Evolutionary conservation across 2,797 vertebrate genomes (phyloP).

Genomic region (Sebastes vulpes): DNA sequence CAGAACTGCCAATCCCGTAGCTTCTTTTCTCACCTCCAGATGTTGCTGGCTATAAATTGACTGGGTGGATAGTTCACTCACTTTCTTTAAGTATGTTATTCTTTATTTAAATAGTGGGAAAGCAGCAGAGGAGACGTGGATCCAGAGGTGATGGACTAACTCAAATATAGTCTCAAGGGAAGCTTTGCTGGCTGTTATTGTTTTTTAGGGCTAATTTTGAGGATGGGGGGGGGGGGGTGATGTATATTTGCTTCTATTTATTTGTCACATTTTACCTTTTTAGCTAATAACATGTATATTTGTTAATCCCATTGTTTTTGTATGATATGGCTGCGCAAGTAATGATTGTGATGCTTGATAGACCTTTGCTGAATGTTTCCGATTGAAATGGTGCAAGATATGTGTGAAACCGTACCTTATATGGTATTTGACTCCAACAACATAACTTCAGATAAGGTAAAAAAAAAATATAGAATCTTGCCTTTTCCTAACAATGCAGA

Average conservation of each 20-base stretch:
- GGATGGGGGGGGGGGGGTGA: constrained; percentile 13
- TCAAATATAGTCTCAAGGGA: constrained; percentile 25
- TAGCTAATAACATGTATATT: constrained; percentile 67
- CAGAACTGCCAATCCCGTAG: constrained; percentile 51
- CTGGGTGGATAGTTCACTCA: not conserved
- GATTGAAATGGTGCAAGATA: constrained; percentile 33
- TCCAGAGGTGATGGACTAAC: constrained; percentile 28
- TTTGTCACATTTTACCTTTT: constrained; percentile 74
- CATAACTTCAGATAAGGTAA: constrained; percentile 37
- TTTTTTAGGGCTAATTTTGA: constrained; percentile 64
- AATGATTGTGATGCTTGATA: constrained; percentile 57
- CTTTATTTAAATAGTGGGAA: constrained; percentile 35
- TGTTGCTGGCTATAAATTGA: constrained; percentile 43
- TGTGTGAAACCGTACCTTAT: constrained; percentile 35
- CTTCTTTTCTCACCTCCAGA: constrained; percentile 31
- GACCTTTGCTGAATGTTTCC: constrained; percentile 59
- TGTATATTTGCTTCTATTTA: constrained; percentile 85
- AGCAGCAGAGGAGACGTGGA: constrained; percentile 30
- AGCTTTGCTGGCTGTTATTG: constrained; percentile 34
- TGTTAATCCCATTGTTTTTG: constrained; percentile 66
- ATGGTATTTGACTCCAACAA: constrained; percentile 23
- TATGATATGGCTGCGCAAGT: constrained; percentile 64
- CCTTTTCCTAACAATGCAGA: constrained; percentile 46
- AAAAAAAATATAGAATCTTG: constrained; percentile 25
- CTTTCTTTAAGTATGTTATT: not conserved